Percentiles rank a stretch among this genome's conserved stretches.
phyloP scores from a whole-genome alignment of 1,140 invertebrate species.

The Caerostris darwini region DNA sequence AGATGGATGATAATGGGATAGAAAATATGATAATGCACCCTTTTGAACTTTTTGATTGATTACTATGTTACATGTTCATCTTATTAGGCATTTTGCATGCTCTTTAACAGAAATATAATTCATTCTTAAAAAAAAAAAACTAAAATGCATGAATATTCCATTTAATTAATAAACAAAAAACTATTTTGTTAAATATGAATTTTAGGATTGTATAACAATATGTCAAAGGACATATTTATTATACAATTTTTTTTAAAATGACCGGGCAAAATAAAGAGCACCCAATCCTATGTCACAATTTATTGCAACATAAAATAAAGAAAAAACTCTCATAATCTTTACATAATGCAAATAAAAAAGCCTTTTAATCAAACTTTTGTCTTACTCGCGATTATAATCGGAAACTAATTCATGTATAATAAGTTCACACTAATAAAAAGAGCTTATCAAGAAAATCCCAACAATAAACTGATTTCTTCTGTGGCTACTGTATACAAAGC shows the following conservation, averaged over 20 bases:
- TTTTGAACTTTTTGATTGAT: too few relatives aligned
- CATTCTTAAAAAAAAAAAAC: too few relatives aligned
- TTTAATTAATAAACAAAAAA: too few relatives aligned
- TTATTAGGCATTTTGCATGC: too few relatives aligned
- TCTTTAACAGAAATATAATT: too few relatives aligned
- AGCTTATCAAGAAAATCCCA: background rate
- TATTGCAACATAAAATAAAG: background rate
- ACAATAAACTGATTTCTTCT: slow-evolving; percentile 31
- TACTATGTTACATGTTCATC: too few relatives aligned
- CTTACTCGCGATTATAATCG: background rate
- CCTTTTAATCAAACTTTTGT: slow-evolving; percentile 35
- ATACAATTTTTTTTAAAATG: background rate
- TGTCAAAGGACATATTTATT: background rate
- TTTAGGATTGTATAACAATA: background rate
- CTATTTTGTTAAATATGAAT: too few relatives aligned
- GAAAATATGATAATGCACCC: too few relatives aligned
- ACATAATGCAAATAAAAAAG: slow-evolving; percentile 40
- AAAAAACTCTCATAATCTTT: slow-evolving; percentile 6
- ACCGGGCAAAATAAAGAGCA: background rate
- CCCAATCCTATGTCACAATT: background rate
- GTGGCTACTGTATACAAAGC: background rate
- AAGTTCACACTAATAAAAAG: slow-evolving; percentile 11
- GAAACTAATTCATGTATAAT: slow-evolving; percentile 1
- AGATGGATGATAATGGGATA: too few relatives aligned
- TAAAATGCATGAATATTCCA: too few relatives aligned